phyloP scores from a whole-genome alignment of 2,797 vertebrate species.

The Enteromius argenteus region DNA sequence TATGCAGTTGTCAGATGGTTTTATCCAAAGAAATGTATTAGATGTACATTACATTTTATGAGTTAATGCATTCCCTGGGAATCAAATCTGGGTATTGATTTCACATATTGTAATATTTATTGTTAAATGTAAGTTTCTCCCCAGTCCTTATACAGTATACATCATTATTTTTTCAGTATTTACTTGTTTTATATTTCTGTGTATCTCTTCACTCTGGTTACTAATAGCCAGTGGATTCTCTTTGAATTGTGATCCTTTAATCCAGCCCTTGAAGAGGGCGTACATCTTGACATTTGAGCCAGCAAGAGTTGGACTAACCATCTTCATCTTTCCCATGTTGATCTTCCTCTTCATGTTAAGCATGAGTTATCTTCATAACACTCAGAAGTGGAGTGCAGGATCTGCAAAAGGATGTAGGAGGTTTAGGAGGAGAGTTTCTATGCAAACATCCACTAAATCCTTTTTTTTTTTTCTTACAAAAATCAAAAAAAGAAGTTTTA shows the following conservation, averaged over 20 bases:
- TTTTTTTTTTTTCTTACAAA: not conserved
- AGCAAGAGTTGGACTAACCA: not conserved
- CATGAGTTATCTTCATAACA: conserved; percentile 16
- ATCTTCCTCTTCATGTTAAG: conserved; percentile 26
- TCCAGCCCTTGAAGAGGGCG: not conserved
- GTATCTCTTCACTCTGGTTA: not conserved
- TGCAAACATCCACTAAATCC: not conserved
- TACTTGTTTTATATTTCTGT: not conserved
- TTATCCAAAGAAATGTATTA: not conserved
- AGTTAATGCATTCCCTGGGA: not conserved
- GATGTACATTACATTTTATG: not conserved
- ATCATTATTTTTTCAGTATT: not conserved
- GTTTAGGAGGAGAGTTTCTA: not conserved
- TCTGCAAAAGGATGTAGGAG: not conserved
- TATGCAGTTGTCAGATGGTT: not conserved
- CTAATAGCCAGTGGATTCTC: not conserved
- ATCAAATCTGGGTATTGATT: not conserved
- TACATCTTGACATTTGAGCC: conserved; percentile 17
- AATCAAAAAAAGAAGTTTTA: not conserved
- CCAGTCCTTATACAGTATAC: not conserved
- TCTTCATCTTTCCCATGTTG: conserved; percentile 10
- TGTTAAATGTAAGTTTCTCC: not conserved
- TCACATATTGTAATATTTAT: not conserved
- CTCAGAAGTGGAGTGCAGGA: conserved; percentile 1
- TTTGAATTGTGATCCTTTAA: conserved; percentile 7